phyloP scores from a whole-genome alignment of 2,797 vertebrate species.

The Spinus olivaceus region DNA sequence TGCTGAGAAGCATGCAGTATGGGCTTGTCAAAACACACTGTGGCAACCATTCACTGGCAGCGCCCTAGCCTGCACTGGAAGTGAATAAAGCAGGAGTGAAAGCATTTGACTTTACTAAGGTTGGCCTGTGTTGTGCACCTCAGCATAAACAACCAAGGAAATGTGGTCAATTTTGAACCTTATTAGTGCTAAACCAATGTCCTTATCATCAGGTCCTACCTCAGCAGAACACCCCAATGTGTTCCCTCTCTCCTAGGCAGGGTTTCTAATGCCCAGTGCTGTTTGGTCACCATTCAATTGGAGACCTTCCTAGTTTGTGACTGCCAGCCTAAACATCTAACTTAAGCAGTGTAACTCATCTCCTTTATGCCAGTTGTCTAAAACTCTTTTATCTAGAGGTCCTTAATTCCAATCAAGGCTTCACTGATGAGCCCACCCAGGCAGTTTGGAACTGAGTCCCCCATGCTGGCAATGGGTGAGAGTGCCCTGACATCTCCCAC shows the following conservation, averaged over 20 bases:
- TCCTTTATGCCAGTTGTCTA: not conserved
- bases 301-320: not conserved
- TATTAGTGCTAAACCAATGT: not conserved
- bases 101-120: not conserved
- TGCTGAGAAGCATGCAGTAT: not conserved
- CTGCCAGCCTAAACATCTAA: not conserved
- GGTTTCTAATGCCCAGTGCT: not conserved
- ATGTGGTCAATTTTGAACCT: not conserved
- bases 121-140: not conserved
- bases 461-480: not conserved
- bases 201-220: not conserved
- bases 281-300: not conserved
- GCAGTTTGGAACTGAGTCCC: not conserved
- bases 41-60: not conserved
- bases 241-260: not conserved
- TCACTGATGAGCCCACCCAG: conserved; percentile 33
- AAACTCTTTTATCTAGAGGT: not conserved
- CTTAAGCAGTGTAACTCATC: not conserved
- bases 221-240: not conserved
- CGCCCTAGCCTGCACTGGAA: not conserved
- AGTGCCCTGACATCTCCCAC: not conserved
- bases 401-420: not conserved
- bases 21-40: conserved; percentile 8
- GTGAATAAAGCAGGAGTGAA: conserved; percentile 7
- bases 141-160: not conserved